A percentile compares a stretch with the other conserved stretches of the same genome.
These are phyloP conservation scores for Leistus spinibarbis DNA, from an alignment of 2,888 invertebrate species.

Conservation along the genomic window DNA sequence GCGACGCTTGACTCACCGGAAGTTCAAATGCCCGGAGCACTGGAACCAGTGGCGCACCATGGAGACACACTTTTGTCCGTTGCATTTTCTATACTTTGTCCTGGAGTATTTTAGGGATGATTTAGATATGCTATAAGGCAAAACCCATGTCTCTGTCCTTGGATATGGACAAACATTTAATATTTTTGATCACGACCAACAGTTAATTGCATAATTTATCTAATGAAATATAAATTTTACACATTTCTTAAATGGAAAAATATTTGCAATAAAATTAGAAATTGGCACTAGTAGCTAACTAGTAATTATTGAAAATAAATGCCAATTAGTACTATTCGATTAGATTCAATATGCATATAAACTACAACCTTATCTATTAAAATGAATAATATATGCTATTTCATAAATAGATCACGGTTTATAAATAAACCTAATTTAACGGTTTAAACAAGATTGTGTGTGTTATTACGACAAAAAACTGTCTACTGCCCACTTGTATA, in stretches of 20 bases:
- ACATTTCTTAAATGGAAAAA: no score
- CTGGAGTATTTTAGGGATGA: no score
- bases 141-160: no score
- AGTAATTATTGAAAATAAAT: not conserved
- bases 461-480: not conserved
- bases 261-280: not conserved
- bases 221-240: no score
- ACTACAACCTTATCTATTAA: not conserved
- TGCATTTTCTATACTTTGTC: no score
- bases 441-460: not conserved
- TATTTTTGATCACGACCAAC: no score
- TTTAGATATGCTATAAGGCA: no score
- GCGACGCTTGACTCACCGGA: slow-evolving; percentile 12
- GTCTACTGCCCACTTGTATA: not conserved
- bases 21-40: not conserved
- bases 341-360: not conserved
- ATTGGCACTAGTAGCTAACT: not conserved
- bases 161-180: no score
- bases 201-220: no score
- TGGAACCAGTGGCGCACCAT: not conserved
- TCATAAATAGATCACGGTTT: not conserved
- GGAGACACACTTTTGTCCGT: not conserved
- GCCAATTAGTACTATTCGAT: not conserved
- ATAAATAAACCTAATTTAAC: not conserved
- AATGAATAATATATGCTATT: not conserved